Evolutionary conservation across 2,113 vertebrate species (phyloP), one percentile per base, ranked within the genome.

Genomic region (Dicaeum eximium): DNA sequence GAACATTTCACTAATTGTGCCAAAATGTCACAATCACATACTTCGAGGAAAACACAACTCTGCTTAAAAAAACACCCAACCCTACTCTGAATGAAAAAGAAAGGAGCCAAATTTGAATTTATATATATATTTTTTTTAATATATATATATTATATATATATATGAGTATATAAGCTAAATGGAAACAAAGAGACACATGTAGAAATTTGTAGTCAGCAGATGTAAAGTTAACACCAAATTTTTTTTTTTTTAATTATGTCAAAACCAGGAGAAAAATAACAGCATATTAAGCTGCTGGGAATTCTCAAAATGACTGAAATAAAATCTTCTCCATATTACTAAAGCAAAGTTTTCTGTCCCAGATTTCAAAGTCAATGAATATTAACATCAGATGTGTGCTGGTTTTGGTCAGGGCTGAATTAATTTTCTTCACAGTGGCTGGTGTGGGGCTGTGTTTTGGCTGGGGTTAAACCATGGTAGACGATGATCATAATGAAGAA

Each of bases 31-130:
- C 4, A 71, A n/a, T 42, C 12, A 48, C 0, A 2, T 64, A 18
- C 3, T 53, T 74, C 6, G n/a, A 56, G 20, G 13, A 54, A 78
- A 89, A 60, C 6, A n/a, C 1, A 3, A 14, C 0, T 0, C 24
- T 79, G 44, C 10, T 79, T 47, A 15, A 25, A 79, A 87, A 67
- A 58, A 21, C 1, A 10, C 3, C 6, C 37, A 74, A 2, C 2
- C 38, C 11, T 74, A 37, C 38, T 81, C 72, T 72, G n/a, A 81
- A 71, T 54, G 7, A 54, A 86, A 86, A 86, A 13, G 7, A 57
- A 42, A 87, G 66, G 6, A 86, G 11, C 10, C 18, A 65, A 33
- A 64, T 73, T 37, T 75, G 10, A 65, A 33, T 70, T 12, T 62
- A 4, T 51, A 3, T 50, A 6, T 16, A 4, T 53, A 21, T 4